Percentiles rank a stretch among this genome's conserved stretches.
Evolutionary conservation across 2,797 vertebrate species (phyloP).

Genomic region (Anguilla megastoma): DNA sequence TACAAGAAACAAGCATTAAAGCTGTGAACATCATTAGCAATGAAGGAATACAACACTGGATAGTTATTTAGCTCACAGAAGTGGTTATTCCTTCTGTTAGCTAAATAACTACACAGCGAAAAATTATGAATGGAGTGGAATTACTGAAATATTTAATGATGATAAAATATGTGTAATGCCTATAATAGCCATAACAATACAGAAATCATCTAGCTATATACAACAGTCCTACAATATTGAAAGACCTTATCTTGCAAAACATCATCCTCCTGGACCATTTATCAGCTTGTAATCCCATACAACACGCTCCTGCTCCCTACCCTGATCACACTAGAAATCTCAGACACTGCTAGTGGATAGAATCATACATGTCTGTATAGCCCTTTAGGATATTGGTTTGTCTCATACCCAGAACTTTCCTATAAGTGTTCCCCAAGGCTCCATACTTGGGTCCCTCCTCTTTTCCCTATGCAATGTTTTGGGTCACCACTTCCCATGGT

Average conservation of each 20-base stretch:
- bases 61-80: background rate
- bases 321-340: background rate
- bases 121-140: background rate
- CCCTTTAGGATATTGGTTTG: background rate
- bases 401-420: background rate
- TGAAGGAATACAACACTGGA: background rate
- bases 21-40: background rate
- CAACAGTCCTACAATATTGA: background rate
- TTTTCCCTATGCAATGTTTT: too few relatives aligned
- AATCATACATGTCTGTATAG: background rate
- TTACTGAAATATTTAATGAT: background rate
- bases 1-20: background rate
- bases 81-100: background rate
- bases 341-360: background rate
- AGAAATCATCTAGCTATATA: background rate
- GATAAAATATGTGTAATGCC: background rate
- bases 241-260: background rate
- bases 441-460: too few relatives aligned
- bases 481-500: background rate
- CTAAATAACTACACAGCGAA: background rate
- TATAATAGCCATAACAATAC: background rate
- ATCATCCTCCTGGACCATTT: background rate
- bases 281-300: background rate
- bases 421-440: too few relatives aligned
- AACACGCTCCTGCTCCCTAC: too few relatives aligned